Evolutionary conservation across 2,888 invertebrate species (phyloP).

Genomic region (Drosophila greeni): DNA sequence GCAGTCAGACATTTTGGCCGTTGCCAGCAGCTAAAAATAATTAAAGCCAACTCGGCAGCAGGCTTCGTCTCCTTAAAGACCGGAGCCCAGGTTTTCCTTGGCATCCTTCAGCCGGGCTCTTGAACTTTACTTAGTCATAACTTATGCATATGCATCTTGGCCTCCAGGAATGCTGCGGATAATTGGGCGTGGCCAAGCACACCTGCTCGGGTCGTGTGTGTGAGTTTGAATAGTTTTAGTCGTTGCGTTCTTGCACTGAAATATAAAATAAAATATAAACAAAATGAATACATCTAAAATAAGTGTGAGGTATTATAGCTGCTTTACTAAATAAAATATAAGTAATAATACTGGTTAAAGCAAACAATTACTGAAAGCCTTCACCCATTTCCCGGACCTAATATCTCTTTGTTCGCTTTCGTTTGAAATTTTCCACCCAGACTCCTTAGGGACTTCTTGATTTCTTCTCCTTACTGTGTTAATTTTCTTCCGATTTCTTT

Average conservation of each 20-base stretch:
- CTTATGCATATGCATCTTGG: constrained; percentile 61
- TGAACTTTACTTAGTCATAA: constrained; percentile 65
- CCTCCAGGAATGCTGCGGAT: constrained; percentile 41
- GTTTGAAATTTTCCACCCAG: neutral
- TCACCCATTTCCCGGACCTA: neutral
- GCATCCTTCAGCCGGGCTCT: constrained; percentile 33
- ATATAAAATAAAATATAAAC: neutral
- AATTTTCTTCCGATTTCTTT: constrained; percentile 51
- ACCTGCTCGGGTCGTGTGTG: constrained; percentile 1
- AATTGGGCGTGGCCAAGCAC: constrained; percentile 22
- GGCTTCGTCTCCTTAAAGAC: constrained; percentile 51
- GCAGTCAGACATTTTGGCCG: constrained; percentile 56
- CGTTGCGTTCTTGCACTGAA: constrained; percentile 11
- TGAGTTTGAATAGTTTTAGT: constrained; percentile 22
- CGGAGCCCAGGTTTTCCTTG: neutral
- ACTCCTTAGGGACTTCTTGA: neutral
- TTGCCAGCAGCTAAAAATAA: constrained; percentile 53
- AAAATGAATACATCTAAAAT: no score
- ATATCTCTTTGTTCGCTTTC: neutral
- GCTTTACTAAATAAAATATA: neutral
- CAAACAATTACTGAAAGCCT: neutral
- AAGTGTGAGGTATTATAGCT: no score
- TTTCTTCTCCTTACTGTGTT: constrained; percentile 15
- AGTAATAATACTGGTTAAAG: neutral
- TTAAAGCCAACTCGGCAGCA: constrained; percentile 53